phyloP scores from a whole-genome alignment of 2,888 invertebrate genomes.

The Temnothorax rugatulus region DNA sequence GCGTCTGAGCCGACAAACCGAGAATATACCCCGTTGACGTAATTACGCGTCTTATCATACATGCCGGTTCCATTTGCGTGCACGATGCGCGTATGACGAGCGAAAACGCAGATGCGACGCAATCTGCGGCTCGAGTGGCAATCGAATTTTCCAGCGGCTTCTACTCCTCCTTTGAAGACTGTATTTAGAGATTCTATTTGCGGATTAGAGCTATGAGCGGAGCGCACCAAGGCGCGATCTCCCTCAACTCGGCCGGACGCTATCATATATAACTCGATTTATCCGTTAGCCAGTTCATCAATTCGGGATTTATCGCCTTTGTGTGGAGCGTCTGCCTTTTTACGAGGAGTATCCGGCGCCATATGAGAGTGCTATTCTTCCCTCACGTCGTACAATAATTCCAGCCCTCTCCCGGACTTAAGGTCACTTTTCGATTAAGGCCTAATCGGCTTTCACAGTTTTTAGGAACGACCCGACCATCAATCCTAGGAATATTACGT shows the following conservation, averaged over 20 bases:
- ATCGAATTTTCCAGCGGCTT: constrained; percentile 49
- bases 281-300: constrained; percentile 19
- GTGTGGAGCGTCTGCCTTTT: neutral
- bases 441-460: neutral
- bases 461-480: neutral
- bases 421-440: neutral
- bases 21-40: neutral
- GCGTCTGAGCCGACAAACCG: neutral
- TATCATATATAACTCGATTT: neutral
- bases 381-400: neutral
- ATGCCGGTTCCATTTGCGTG: neutral
- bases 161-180: constrained; percentile 38
- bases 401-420: too few relatives aligned
- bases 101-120: neutral
- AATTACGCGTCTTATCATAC: neutral
- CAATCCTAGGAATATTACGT: neutral
- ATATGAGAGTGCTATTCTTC: neutral
- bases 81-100: neutral
- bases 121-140: constrained; percentile 39
- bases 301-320: constrained; percentile 15
- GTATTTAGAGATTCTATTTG: constrained; percentile 55
- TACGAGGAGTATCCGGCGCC: neutral
- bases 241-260: too few relatives aligned
- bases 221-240: neutral
- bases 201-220: constrained; percentile 17